Conservation (phyloP, 2,113 vertebrate genomes). For the Pelmatolapia mariae region DNA sequence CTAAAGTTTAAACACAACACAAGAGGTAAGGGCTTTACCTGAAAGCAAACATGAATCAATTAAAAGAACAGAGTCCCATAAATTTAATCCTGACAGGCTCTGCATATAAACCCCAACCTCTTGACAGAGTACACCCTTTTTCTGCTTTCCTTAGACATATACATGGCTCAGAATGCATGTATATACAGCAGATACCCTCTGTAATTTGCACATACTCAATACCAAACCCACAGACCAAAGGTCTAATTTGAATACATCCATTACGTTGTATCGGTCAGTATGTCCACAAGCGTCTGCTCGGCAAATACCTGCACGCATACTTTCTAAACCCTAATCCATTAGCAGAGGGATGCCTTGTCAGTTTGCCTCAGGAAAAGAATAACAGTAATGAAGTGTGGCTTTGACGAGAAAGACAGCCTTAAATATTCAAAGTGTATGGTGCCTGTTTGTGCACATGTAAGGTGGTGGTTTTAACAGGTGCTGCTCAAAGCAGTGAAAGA, state of each 20-base stretch:
- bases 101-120: not conserved
- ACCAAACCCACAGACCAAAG: not conserved
- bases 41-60: not conserved
- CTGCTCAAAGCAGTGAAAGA: not conserved
- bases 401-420: not conserved
- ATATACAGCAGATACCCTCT: not conserved
- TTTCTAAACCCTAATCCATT: not conserved
- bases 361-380: not conserved
- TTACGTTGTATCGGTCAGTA: not conserved
- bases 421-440: not conserved
- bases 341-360: not conserved
- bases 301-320: not conserved
- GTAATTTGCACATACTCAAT: not conserved
- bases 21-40: not conserved
- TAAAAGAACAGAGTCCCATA: not conserved
- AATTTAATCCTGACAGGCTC: not conserved
- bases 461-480: not conserved
- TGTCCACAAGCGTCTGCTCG: not conserved
- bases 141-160: not conserved
- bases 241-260: not conserved
- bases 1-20: not conserved
- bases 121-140: not conserved
- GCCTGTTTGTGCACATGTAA: not conserved
- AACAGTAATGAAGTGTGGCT: not conserved
- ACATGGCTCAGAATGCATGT: not conserved